These are phyloP conservation scores for Chunga burmeisteri DNA, from an alignment of 2,113 vertebrate genomes.

Conservation along the genomic window DNA sequence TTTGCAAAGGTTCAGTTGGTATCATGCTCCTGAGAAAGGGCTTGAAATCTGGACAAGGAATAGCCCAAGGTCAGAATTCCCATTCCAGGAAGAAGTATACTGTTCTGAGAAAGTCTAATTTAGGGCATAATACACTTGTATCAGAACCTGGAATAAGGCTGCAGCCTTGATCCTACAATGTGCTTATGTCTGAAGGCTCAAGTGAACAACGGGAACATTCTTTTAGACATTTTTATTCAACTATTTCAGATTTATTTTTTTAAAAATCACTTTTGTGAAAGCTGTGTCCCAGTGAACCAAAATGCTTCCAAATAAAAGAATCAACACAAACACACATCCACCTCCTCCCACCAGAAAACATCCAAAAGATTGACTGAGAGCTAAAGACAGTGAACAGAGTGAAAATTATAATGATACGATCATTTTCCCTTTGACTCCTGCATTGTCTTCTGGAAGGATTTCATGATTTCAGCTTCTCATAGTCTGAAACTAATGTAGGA, in stretches of 20 bases:
- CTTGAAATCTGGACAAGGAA: not conserved
- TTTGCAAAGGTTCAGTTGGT: not conserved
- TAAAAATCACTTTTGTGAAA: not conserved
- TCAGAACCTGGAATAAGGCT: not conserved
- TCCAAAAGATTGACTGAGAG: not conserved
- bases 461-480: not conserved
- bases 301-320: not conserved
- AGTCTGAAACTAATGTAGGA: not conserved
- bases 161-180: not conserved
- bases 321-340: not conserved
- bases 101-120: not conserved
- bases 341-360: not conserved
- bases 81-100: not conserved
- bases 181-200: not conserved
- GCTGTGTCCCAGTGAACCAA: not conserved
- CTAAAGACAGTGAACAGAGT: not conserved
- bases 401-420: constrained; percentile 2
- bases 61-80: not conserved
- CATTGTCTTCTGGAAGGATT: not conserved
- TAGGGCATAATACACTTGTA: not conserved
- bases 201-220: not conserved
- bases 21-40: not conserved
- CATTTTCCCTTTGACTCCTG: not conserved
- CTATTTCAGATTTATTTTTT: not conserved
- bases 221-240: not conserved